Conservation (phyloP, 2,888 invertebrate species). For the Cecidostiba fungosa region DNA sequence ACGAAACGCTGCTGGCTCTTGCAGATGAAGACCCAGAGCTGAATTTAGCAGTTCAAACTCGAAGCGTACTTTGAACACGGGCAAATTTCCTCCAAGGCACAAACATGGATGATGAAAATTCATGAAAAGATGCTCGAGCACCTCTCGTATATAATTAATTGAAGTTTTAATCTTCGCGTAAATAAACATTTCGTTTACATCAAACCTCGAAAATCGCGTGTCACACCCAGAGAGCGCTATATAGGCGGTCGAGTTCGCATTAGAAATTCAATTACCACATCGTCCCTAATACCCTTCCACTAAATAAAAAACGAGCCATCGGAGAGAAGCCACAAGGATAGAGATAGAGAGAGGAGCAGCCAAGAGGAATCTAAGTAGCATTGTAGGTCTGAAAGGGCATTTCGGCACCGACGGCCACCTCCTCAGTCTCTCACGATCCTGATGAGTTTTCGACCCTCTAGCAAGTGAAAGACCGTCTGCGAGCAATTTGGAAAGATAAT, state of each 20-base stretch:
- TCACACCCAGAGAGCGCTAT: not conserved
- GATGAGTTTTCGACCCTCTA: conserved; percentile 64
- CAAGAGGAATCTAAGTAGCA: not conserved
- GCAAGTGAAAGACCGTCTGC: conserved; percentile 61
- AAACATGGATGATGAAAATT: not conserved
- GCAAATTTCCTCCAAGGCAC: too few species aligned
- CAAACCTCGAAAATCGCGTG: not conserved
- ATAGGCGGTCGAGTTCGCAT: not conserved
- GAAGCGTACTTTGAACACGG: too few species aligned
- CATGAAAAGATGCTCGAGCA: not conserved
- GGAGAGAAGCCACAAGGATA: not conserved
- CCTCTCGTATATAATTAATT: too few species aligned
- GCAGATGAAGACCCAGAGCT: too few species aligned
- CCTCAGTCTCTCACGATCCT: not conserved
- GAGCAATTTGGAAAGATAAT: conserved; percentile 76
- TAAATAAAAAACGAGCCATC: not conserved
- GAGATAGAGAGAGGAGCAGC: not conserved
- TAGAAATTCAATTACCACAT: conserved; percentile 12
- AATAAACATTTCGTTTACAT: not conserved
- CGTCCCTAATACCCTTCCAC: not conserved
- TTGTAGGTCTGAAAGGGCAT: conserved; percentile 6
- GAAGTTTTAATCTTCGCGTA: too few species aligned
- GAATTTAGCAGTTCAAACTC: too few species aligned
- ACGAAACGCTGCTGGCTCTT: too few species aligned
- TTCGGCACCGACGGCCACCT: not conserved